phyloP scores from a whole-genome alignment of 2,113 vertebrate genomes.

The Poecilia latipinna region DNA sequence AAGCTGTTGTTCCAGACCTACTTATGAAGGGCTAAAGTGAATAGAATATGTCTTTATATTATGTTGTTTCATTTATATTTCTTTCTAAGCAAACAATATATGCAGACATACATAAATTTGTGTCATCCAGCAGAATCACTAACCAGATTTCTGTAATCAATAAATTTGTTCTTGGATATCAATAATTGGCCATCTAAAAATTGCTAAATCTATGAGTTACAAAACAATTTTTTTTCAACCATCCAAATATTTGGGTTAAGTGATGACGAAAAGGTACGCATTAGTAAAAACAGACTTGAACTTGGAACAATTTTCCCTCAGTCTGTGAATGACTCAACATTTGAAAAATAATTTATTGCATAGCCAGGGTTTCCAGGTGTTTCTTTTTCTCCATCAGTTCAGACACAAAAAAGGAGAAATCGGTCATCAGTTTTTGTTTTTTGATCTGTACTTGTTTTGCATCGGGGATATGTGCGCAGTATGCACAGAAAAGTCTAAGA shows the following conservation, averaged over 20 bases:
- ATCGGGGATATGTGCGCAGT: constrained; percentile 48
- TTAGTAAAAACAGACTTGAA: neutral
- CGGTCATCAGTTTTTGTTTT: constrained; percentile 39
- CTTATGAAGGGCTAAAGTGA: constrained; percentile 61
- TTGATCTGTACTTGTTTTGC: constrained; percentile 47
- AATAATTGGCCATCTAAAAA: neutral
- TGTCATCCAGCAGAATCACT: neutral
- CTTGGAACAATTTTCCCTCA: constrained; percentile 17
- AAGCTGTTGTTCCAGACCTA: constrained; percentile 26
- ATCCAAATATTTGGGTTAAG: neutral
- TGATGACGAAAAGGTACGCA: neutral
- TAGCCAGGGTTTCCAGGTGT: constrained; percentile 28
- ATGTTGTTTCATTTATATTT: constrained; percentile 34
- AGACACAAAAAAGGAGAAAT: constrained; percentile 33
- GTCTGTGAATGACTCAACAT: neutral
- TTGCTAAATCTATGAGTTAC: neutral
- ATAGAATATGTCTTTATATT: constrained; percentile 30
- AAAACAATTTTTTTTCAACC: neutral
- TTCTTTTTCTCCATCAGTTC: constrained; percentile 34
- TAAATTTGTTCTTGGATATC: neutral
- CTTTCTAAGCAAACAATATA: constrained; percentile 31
- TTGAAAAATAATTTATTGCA: neutral
- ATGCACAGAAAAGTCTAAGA: constrained; percentile 19
- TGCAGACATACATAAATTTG: constrained; percentile 6
- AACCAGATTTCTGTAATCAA: neutral